These are phyloP conservation scores for Zhuqinia jingwanae DNA, from an alignment of 2,888 invertebrate species.

Conservation along the genomic window DNA sequence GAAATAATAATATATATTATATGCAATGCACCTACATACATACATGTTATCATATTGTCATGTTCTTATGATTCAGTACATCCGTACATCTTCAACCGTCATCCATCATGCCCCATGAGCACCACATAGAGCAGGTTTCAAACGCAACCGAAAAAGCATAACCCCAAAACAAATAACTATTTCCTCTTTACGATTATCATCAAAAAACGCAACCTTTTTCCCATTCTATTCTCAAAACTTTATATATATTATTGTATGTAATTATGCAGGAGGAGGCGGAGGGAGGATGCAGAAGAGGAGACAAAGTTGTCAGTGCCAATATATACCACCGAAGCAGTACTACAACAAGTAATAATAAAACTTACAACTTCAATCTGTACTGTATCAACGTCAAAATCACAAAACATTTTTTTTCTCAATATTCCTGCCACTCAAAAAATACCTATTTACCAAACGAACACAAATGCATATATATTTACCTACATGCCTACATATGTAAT, in stretches of 20 bases:
- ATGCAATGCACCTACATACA: neutral
- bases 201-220: constrained; percentile 1
- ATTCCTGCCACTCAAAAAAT: neutral
- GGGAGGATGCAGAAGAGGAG: constrained; percentile 10
- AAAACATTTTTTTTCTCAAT: neutral
- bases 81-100: constrained; percentile 34
- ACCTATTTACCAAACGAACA: neutral
- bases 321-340: constrained; percentile 19
- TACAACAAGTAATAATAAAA: neutral
- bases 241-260: constrained; percentile 22
- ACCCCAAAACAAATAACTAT: constrained; percentile 65
- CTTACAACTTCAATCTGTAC: constrained; percentile 19
- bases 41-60: neutral
- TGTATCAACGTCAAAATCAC: constrained; percentile 32
- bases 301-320: constrained; percentile 42
- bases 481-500: neutral
- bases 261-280: constrained; percentile 26
- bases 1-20: constrained; percentile 45
- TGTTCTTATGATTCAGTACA: constrained; percentile 14
- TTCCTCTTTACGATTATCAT: constrained; percentile 50
- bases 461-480: neutral
- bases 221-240: constrained; percentile 8
- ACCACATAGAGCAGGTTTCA: constrained; percentile 28
- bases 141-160: constrained; percentile 52
- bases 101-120: constrained; percentile 41